Base-by-base conservation (phyloP, 2,888 invertebrate genomes). In the Rotaria magnacalcarata region DNA sequence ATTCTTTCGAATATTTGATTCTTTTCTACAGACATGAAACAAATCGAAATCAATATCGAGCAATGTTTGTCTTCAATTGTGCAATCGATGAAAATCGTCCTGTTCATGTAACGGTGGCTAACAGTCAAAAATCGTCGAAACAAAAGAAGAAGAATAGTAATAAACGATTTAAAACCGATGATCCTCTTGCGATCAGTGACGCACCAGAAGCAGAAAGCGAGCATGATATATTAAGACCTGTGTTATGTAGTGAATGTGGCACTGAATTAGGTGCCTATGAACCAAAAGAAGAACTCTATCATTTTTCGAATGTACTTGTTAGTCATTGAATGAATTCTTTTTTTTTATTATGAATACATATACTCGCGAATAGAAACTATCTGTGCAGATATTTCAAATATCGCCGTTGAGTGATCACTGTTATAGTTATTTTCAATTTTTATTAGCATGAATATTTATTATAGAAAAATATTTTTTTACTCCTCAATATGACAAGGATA, bases 11-110 rank as follows among this genome's bases (percentile, higher is more conserved):
- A 16, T n/a, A 10, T 24, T 24, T 1, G 5, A 16, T 67, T 6
- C 16, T 19, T 34, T 67, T 67, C 4, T 6, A 56, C 89, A 92
- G 92, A 87, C 93, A 93, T 89, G 92, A 91, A 67, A 88, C 90
- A 2, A 93, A 93, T 89, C 90, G 90, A 86, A 91, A 92, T 87
- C 93, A 93, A 88, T 93, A 93, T 89, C 90, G 93, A 88, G 93
- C 93, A 21, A 93, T 93, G 93, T 93, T 93, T 90, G 93, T 93
- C 3, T 90, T 90, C 88, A 93, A 93, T 89, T 93, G 93, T 89
- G 88, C 87, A n/a, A 90, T 92, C 5, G 91, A 92, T 43, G n/a
- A 80, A 80, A 80, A 80, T 80, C 80, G 80, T 14, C 4, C n/a
- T 10, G 24, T 14, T 80, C 10, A 0, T 87, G 89, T 67, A 24